Evolutionary conservation across 2,888 invertebrate species (phyloP).

Genomic region (Pycnomerus fuliginosus): DNA sequence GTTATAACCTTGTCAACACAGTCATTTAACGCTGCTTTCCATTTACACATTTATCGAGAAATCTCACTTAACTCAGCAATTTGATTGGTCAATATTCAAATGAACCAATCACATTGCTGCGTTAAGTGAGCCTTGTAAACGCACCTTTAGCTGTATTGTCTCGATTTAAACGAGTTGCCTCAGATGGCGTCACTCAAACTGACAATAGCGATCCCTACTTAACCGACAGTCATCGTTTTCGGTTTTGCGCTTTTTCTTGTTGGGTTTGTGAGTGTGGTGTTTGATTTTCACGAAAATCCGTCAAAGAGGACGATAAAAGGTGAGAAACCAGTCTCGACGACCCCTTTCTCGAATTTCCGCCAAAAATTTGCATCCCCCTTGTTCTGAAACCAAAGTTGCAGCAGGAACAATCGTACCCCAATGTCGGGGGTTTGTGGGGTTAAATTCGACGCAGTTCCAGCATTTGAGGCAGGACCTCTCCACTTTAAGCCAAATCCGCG

Average conservation of each 20-base stretch:
- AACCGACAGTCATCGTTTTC: constrained; percentile 20
- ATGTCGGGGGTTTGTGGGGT: constrained; percentile 31
- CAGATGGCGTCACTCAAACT: neutral
- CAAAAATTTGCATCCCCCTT: too few species aligned
- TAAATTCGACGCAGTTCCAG: constrained; percentile 28
- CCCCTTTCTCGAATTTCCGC: neutral
- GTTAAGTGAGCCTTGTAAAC: too few species aligned
- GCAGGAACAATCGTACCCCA: constrained; percentile 5
- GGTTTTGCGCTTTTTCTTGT: constrained; percentile 52
- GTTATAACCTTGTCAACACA: too few species aligned
- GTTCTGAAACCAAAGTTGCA: too few species aligned
- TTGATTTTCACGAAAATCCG: constrained; percentile 63
- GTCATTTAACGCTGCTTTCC: too few species aligned
- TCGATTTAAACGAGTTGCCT: too few species aligned
- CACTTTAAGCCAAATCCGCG: too few species aligned
- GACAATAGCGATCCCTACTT: neutral
- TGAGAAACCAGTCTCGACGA: constrained; percentile 27
- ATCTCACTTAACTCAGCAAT: too few species aligned
- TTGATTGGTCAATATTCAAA: too few species aligned
- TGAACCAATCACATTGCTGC: too few species aligned
- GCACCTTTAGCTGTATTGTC: too few species aligned
- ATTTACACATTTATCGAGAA: too few species aligned
- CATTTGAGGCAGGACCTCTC: constrained; percentile 5
- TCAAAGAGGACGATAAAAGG: constrained; percentile 37
- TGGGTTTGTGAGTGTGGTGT: constrained; percentile 48